phyloP scores from a whole-genome alignment of 2,113 vertebrate genomes.

The Pelmatolapia mariae region DNA sequence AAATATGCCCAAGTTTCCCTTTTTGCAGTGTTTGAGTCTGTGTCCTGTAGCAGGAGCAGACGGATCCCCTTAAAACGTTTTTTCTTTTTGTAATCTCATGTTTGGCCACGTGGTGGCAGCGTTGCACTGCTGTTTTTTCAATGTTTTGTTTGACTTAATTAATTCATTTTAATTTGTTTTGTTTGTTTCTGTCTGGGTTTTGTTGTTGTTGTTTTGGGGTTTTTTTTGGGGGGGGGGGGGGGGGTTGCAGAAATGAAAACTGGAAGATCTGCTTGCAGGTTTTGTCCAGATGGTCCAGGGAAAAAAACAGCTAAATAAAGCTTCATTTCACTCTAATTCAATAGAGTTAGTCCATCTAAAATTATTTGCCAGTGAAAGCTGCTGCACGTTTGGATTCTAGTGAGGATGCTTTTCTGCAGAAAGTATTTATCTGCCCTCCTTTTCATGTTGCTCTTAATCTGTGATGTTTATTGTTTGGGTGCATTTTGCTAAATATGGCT shows the following conservation, averaged over 20 bases:
- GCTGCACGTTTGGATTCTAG: neutral
- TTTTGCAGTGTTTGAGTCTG: neutral
- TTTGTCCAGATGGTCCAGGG: neutral
- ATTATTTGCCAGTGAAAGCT: neutral
- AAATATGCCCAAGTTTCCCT: neutral
- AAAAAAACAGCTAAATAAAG: neutral
- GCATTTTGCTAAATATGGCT: neutral
- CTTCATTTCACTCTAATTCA: neutral
- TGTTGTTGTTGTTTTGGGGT: neutral
- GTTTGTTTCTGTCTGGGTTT: neutral
- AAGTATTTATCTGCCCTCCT: neutral
- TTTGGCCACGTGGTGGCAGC: conserved; percentile 26
- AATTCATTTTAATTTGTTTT: neutral
- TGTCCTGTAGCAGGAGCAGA: neutral
- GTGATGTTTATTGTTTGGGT: neutral
- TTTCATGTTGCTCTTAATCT: neutral
- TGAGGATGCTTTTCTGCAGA: neutral
- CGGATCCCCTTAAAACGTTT: neutral
- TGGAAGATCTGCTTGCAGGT: neutral
- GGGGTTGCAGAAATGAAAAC: accelerated
- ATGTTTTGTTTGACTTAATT: neutral
- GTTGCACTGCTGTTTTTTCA: neutral
- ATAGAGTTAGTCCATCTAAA: neutral
- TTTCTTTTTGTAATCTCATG: neutral
- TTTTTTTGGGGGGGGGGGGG: neutral